phyloP scores from a whole-genome alignment of 2,797 vertebrate genomes.

The Coendou prehensilis region DNA sequence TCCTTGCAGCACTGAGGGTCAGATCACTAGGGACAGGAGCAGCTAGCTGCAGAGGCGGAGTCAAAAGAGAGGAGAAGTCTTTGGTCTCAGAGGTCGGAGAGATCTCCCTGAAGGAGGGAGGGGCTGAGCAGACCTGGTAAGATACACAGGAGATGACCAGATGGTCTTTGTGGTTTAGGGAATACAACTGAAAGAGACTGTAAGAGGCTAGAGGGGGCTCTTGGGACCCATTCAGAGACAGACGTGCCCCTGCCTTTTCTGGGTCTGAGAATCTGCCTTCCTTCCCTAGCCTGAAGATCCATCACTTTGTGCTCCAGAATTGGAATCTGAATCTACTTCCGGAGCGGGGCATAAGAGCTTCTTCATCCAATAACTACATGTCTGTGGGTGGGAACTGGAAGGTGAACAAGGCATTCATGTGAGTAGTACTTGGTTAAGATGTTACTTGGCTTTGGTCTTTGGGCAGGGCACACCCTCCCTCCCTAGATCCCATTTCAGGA shows the following conservation, averaged over 20 bases:
- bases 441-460: background rate
- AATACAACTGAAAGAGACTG: background rate
- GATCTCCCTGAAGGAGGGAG: background rate
- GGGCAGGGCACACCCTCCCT: background rate
- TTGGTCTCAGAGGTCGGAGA: background rate
- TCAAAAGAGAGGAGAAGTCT: background rate
- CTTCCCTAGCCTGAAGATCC: constrained; percentile 67
- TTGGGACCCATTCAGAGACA: background rate
- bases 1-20: background rate
- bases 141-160: background rate
- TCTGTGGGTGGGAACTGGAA: constrained; percentile 3
- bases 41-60: rapidly evolving
- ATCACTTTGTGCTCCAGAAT: constrained; percentile 26
- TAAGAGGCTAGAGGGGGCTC: background rate
- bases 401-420: constrained; percentile 42
- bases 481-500: background rate
- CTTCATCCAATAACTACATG: background rate
- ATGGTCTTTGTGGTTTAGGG: background rate
- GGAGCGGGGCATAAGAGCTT: background rate
- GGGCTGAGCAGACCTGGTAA: background rate
- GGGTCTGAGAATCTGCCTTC: background rate
- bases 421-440: background rate
- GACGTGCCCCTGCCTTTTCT: background rate
- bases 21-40: background rate
- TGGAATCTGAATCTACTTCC: background rate